Base-by-base conservation (phyloP, 2,888 invertebrate species). In the Platypus cylindrus region DNA sequence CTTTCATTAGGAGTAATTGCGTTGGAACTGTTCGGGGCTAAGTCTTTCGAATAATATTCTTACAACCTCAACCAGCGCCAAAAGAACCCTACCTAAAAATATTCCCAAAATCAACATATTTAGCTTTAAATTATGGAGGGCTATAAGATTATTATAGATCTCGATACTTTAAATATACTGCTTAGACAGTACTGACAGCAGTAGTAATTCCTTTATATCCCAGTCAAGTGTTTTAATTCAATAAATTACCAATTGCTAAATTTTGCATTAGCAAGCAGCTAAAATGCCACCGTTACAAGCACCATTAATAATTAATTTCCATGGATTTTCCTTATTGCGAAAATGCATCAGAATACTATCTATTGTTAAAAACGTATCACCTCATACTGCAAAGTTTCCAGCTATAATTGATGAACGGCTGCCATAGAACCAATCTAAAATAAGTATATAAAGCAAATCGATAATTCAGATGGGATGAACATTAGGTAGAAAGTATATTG, bases 331-430 rank as follows among this genome's bases (percentile, higher is more conserved):
- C 59, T 94, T 97, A 64, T 90, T 82, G 43, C 95, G 69, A 45
- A 90, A 64, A 56, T 90, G 86, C 9, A 94, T 90, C 47, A 98
- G 63, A 11, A 89, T 78, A 60, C 98, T 99, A 62, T 99, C 98
- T 47, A 95, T 91, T 30, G 91, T 89, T 18, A 94, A 94, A 60
- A 97, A 98, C 71, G 93, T 80, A 29, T 93, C 93, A 45, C 97
- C 98, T 98, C 98, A 98, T 0, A 97, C 82, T 1, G 97, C 98
- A 67, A 98, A 98, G 62, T 87, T 94, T 17, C 94, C 94, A 30
- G 91, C 95, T 37, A 91, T 80, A 32, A 90, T 78, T 0, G 93
- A 94, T 5, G 91, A 86, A 45, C 87, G 68, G 91, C 82, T 57
- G 82, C 73, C 51, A 81, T 63, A 62, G 83, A 82, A 37, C 85